Percentiles rank a stretch among this genome's conserved stretches.
Evolutionary conservation across 2,888 invertebrate genomes (phyloP).

Genomic region (Mimas tiliae): DNA sequence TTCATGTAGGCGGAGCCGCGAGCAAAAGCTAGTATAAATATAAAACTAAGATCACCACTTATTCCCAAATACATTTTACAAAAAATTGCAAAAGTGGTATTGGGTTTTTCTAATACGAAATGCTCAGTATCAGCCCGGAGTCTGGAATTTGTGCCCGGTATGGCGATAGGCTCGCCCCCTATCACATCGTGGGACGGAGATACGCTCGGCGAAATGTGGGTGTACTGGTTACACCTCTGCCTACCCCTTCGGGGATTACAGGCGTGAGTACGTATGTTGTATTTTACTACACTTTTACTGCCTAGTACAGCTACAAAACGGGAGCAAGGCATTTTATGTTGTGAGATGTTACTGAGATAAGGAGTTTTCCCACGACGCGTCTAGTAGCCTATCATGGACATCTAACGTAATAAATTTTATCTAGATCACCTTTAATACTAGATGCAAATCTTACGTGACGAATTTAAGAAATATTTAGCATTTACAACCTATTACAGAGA

Average conservation of each 20-base stretch:
- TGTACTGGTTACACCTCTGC: too few species aligned
- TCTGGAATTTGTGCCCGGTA: too few species aligned
- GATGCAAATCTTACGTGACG: constrained; percentile 16
- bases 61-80: background rate
- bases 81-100: too few species aligned
- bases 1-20: too few species aligned
- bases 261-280: too few species aligned
- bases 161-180: too few species aligned
- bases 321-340: background rate
- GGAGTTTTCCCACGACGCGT: constrained; percentile 6
- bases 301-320: background rate
- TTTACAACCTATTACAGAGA: background rate
- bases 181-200: too few species aligned
- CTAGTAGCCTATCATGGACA: constrained; percentile 17
- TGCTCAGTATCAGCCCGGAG: too few species aligned
- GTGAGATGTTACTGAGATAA: constrained; percentile 6
- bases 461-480: background rate
- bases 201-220: too few species aligned
- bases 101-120: too few species aligned
- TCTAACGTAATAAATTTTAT: constrained; percentile 15
- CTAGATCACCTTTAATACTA: constrained; percentile 15
- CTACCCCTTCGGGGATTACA: too few species aligned
- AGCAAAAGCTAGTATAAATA: too few species aligned
- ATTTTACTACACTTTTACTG: background rate
- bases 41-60: background rate